These are phyloP conservation scores for Poeciliopsis retropinna DNA, from an alignment of 2,113 vertebrate genomes.

Conservation along the genomic window DNA sequence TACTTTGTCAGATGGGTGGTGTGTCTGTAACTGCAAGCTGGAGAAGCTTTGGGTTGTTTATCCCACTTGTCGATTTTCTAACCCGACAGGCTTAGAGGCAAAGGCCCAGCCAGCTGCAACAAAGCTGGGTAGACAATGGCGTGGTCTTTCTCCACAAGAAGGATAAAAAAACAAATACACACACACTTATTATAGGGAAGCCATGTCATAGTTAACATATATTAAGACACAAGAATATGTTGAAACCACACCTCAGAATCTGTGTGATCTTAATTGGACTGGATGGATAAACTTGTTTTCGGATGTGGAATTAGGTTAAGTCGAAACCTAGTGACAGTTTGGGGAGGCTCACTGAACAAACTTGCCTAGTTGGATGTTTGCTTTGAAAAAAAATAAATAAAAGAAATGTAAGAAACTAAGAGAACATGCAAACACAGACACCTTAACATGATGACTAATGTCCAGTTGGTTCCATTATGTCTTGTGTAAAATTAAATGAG, in stretches of 20 bases:
- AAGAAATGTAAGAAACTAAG: background rate
- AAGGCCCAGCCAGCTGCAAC: slow-evolving; percentile 56
- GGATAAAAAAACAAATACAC: slow-evolving; percentile 17
- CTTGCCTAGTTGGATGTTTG: slow-evolving; percentile 21
- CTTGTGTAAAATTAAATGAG: background rate
- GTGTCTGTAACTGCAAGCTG: slow-evolving; percentile 66
- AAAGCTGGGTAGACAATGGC: slow-evolving; percentile 40
- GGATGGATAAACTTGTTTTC: slow-evolving; percentile 30
- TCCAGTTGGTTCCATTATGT: background rate
- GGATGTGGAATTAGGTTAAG: slow-evolving; percentile 9
- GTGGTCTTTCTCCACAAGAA: slow-evolving; percentile 35
- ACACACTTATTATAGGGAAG: slow-evolving; percentile 17
- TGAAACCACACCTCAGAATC: slow-evolving; percentile 23
- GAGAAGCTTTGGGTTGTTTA: slow-evolving; percentile 69
- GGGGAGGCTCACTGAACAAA: slow-evolving; percentile 17
- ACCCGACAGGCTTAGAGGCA: slow-evolving; percentile 71
- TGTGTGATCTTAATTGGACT: background rate
- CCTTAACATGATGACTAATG: background rate
- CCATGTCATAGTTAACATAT: background rate
- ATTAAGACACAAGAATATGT: background rate
- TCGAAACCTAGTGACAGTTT: slow-evolving; percentile 9
- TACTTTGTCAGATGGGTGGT: slow-evolving; percentile 47
- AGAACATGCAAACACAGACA: background rate
- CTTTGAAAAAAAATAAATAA: background rate
- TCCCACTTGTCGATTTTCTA: slow-evolving; percentile 60